Evolutionary conservation across 2,797 vertebrate species (phyloP).

Genomic region (Gambelia wislizenii): DNA sequence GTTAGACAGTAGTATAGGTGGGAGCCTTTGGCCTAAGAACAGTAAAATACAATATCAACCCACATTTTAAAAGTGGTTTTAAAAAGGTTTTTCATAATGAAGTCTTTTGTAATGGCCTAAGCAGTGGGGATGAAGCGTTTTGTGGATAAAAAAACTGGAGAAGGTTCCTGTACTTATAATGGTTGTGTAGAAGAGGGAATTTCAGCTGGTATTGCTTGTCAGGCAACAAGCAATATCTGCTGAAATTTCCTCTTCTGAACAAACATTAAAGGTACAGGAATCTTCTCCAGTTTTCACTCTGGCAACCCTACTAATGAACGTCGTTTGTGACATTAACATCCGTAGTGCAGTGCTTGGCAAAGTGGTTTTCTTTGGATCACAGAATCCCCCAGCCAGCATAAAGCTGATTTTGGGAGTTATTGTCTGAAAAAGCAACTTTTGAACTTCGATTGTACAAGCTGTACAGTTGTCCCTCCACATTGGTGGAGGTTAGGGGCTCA

Average conservation of each 20-base stretch:
- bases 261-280: too few relatives aligned
- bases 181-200: too few relatives aligned
- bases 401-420: too few relatives aligned
- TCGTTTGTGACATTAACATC: background rate
- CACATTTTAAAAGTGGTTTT: background rate
- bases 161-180: too few relatives aligned
- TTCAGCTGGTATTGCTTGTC: background rate
- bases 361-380: too few relatives aligned
- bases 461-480: too few relatives aligned
- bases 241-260: too few relatives aligned
- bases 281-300: background rate
- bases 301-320: too few relatives aligned
- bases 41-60: background rate
- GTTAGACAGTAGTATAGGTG: background rate
- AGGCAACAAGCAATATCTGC: too few relatives aligned
- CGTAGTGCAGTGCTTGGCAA: background rate
- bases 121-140: background rate
- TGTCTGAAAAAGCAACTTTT: too few relatives aligned
- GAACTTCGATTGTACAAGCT: background rate
- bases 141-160: background rate
- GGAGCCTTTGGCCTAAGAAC: constrained; percentile 1
- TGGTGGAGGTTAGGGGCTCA: too few relatives aligned
- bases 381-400: too few relatives aligned
- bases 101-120: background rate
- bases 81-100: background rate